These are phyloP conservation scores for Cartodere bifasciata DNA, from an alignment of 2,888 invertebrate species.

Conservation along the genomic window DNA sequence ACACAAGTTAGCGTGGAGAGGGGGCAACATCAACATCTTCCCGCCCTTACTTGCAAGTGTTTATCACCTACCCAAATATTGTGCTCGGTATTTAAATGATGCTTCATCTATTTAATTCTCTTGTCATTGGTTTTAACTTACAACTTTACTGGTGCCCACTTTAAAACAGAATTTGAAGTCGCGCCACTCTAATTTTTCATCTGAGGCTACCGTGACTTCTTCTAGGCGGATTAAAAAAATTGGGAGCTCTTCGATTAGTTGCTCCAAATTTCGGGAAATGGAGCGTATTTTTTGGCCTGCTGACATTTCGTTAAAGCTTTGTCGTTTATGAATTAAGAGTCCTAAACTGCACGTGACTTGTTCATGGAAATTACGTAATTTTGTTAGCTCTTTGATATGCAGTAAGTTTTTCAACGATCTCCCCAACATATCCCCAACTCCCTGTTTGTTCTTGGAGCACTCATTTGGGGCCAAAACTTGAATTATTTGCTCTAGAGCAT, in stretches of 20 bases:
- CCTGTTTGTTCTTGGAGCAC: slow-evolving; percentile 18
- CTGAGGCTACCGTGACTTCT: slow-evolving; percentile 47
- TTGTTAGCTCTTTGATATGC: slow-evolving; percentile 42
- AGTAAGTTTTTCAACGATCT: slow-evolving; percentile 32
- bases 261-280: slow-evolving; percentile 47
- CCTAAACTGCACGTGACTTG: slow-evolving; percentile 40
- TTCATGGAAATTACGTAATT: slow-evolving; percentile 42
- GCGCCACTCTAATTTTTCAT: slow-evolving; percentile 48
- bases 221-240: slow-evolving; percentile 47
- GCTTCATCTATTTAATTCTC: too few species aligned
- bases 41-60: too few species aligned
- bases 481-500: slow-evolving; percentile 48
- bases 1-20: too few species aligned
- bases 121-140: too few species aligned
- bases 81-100: too few species aligned
- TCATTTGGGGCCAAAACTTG: slow-evolving; percentile 30
- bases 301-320: slow-evolving; percentile 47
- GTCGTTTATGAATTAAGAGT: slow-evolving; percentile 42
- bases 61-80: too few species aligned
- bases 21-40: too few species aligned
- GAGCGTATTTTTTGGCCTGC: slow-evolving; percentile 45
- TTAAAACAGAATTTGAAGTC: slow-evolving; percentile 51
- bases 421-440: slow-evolving; percentile 25
- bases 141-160: slow-evolving; percentile 52
- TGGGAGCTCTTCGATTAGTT: slow-evolving; percentile 49